These are phyloP conservation scores for Sus scrofa DNA, from an alignment of 2,113 vertebrate genomes.

Conservation along the genomic window T2T-Sscrofa CM000815.6:134889501-134890000, in stretches of 20 bases:
- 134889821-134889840: neutral
- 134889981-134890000: constrained; percentile 30
- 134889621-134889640: constrained; percentile 24
- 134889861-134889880: constrained; percentile 15
- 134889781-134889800: neutral
- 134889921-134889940: neutral
- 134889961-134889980: constrained; percentile 12
- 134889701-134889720: neutral
- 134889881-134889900: neutral
- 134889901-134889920: neutral
- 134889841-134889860: neutral
- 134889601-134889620: neutral
- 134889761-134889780: neutral
- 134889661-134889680: constrained; percentile 45
- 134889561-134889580: constrained; percentile 17
- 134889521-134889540: neutral
- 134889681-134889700: constrained; percentile 59
- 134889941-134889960: neutral
- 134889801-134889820: neutral
- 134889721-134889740: neutral
- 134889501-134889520: neutral
- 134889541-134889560: constrained; percentile 19
- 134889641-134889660: neutral
- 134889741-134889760: neutral
- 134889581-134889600: constrained; percentile 15